Base-by-base conservation (phyloP, 2,888 invertebrate species). In the Phalangium opilio region DNA sequence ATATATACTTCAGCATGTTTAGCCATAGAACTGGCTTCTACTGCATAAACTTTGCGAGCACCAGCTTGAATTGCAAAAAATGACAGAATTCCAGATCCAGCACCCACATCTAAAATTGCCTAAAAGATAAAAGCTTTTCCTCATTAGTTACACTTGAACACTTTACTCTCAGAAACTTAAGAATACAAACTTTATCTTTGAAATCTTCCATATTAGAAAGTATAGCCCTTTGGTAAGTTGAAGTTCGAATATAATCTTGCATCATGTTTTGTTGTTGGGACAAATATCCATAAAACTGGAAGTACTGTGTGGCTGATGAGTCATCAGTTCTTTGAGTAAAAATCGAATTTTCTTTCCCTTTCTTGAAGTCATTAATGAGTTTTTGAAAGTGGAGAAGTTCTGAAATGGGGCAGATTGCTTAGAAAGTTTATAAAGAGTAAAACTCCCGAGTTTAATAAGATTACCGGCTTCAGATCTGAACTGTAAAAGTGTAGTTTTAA, bases 211-310 rank as follows among this genome's bases (percentile, higher is more conserved):
- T 73, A 70, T 98, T 98, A 46, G 84, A 81, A 53, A 93, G 73
- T 65, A 98, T 93, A 48, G 98, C 96, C 61, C 87, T 78, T 69
- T 98, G 96, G 69, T 98, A 98, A 48, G 96, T 96, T 64, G 91
- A 89, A 41, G 98, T 98, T 59, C 98, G 75, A 55, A 96, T 87
- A 68, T 90, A 98, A 68, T 98, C 98, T 71, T 98, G 96, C 84
- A 98, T 85, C 96, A 98, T 98, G 65, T 98, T 98, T 70, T 98
- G 98, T 69, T 98, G 98, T 67, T 98, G 98, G 48, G 93, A 93
- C 58, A 98, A 72, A 71, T 95, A 96, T 55, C 96, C 95, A 70
- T 98, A 98, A 70, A 98, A 98, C 74, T 96, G 66, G 19, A 67
- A 96, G 75, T 98, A 98, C 70, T 98, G 96, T 70, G 85, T 83